Evolutionary conservation across 2,888 invertebrate genomes (phyloP).

Genomic region (Seira musarum): DNA sequence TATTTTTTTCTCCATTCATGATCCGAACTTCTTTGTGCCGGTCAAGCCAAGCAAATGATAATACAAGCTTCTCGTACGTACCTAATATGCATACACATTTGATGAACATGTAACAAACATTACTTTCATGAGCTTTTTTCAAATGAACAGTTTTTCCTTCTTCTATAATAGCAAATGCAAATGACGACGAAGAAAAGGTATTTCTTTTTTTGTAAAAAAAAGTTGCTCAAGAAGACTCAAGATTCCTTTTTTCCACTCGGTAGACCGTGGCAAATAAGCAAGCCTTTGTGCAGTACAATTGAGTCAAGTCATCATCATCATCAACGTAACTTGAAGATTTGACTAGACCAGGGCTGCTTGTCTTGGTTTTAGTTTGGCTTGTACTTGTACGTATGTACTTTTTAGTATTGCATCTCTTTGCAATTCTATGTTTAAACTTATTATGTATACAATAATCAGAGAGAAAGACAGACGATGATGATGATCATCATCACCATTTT

Average conservation of each 20-base stretch:
- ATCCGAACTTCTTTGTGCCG: slow-evolving; percentile 7
- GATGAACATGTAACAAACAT: slow-evolving; percentile 19
- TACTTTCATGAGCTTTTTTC: slow-evolving; percentile 27
- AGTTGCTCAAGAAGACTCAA: slow-evolving; percentile 26
- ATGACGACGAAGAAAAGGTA: slow-evolving; percentile 19
- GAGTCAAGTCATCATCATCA: slow-evolving; percentile 17
- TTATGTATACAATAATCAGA: no score
- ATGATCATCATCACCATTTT: slow-evolving; percentile 23
- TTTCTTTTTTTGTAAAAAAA: slow-evolving; percentile 5
- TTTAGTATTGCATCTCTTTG: not conserved
- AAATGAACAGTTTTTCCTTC: slow-evolving; percentile 39
- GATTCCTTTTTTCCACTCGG: slow-evolving; percentile 38
- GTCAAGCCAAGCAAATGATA: slow-evolving; percentile 18
- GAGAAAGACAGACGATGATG: slow-evolving; percentile 9
- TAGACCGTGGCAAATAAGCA: slow-evolving; percentile 46
- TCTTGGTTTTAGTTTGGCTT: no score
- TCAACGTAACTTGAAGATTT: not conserved
- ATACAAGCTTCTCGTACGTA: not conserved
- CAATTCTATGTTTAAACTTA: no score
- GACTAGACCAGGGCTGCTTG: no score
- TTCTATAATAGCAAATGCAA: slow-evolving; percentile 31
- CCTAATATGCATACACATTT: no score
- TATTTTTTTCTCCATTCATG: slow-evolving; percentile 18
- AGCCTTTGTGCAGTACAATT: slow-evolving; percentile 24
- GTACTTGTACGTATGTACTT: not conserved